A percentile compares a stretch with the other conserved stretches of the same genome.
Evolutionary conservation across 2,888 invertebrate genomes (phyloP).

Genomic region (Barypeithes pellucidus): DNA sequence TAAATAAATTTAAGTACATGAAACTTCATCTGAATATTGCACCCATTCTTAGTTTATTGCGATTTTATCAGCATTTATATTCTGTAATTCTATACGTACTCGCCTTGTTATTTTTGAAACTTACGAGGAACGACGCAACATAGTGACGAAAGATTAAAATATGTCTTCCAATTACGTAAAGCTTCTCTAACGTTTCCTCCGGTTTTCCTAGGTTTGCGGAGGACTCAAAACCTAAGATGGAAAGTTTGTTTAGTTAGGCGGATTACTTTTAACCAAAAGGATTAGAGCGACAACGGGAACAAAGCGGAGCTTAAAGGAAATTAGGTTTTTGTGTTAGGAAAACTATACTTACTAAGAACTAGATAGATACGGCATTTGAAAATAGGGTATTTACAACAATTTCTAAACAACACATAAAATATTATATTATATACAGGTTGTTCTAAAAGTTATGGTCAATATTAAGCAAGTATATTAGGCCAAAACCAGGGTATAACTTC

Average conservation of each 20-base stretch:
- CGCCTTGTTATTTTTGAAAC: conserved; percentile 4
- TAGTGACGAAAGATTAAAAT: conserved; percentile 47
- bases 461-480: too few species aligned
- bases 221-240: conserved; percentile 50
- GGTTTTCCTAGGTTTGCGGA: conserved; percentile 47
- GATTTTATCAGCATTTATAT: neutral
- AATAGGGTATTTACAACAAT: neutral
- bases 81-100: neutral
- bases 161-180: conserved; percentile 49
- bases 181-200: conserved; percentile 34
- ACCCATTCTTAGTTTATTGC: neutral
- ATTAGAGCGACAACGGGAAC: conserved; percentile 45
- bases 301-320: conserved; percentile 37
- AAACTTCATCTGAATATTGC: neutral
- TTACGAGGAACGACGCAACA: neutral
- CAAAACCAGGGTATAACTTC: too few species aligned
- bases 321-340: conserved; percentile 25
- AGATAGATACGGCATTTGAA: neutral
- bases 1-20: neutral
- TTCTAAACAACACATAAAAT: neutral
- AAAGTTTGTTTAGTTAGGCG: conserved; percentile 52
- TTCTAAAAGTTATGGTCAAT: too few species aligned
- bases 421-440: too few species aligned
- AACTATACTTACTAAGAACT: conserved; percentile 12
- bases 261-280: conserved; percentile 51